Percentiles rank a stretch among this genome's conserved stretches.
Conservation (phyloP, 1,140 invertebrate species). For the Neelides sp. region DNA sequence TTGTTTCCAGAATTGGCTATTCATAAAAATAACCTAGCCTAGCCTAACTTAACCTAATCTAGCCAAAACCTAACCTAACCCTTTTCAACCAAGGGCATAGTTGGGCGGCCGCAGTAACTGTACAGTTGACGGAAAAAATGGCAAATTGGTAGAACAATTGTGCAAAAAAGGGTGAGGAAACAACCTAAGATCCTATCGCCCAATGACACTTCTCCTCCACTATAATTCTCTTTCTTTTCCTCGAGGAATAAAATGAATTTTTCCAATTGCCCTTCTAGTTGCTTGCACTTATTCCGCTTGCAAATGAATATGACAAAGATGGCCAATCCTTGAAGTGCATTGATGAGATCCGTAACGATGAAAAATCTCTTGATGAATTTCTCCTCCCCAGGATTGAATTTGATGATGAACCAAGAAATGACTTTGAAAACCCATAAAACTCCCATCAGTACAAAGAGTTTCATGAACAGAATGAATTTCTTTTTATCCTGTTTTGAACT, state of each 20-base stretch:
- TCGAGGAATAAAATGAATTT: conserved; percentile 2
- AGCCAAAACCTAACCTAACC: conserved; percentile 9
- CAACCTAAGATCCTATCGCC: conserved; percentile 2
- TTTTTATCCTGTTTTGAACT: conserved; percentile 31
- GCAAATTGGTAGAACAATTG: conserved; percentile 17
- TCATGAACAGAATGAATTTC: conserved; percentile 29
- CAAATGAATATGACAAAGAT: conserved; percentile 31
- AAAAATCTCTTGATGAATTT: conserved; percentile 17
- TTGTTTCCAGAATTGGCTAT: too few relatives aligned
- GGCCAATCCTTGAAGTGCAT: conserved; percentile 27
- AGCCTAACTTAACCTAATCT: too few relatives aligned
- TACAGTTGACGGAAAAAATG: conserved; percentile 19
- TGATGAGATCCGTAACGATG: conserved; percentile 27
- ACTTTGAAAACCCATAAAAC: conserved; percentile 30
- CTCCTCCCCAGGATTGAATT: conserved; percentile 1
- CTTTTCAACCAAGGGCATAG: conserved; percentile 11
- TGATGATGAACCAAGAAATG: conserved; percentile 16
- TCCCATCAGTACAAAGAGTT: conserved; percentile 30
- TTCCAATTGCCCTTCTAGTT: conserved; percentile 29
- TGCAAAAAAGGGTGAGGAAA: conserved; percentile 13
- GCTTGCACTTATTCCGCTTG: conserved; percentile 30
- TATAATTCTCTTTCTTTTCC: conserved; percentile 9
- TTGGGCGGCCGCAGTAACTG: conserved; percentile 21
- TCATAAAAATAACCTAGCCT: too few relatives aligned
- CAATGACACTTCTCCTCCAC: too few relatives aligned